Conservation (phyloP, 2,113 vertebrate species). For the Gobiocypris rarus region DNA sequence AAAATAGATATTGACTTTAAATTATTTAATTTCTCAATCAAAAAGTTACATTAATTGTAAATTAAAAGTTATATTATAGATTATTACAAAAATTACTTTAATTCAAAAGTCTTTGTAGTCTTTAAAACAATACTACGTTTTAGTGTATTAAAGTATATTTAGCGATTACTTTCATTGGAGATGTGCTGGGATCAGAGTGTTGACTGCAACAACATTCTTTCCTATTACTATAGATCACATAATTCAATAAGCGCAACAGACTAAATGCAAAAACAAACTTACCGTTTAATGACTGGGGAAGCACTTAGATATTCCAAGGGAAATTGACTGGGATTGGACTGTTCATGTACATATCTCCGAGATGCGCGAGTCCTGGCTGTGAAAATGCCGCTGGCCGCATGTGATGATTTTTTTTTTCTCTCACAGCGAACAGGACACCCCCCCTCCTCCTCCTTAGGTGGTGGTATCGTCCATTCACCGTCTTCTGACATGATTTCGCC, state of each 20-base stretch:
- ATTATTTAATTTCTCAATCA: background rate
- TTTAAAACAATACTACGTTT: background rate
- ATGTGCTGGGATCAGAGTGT: background rate
- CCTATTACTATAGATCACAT: background rate
- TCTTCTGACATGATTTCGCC: background rate
- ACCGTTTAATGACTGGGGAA: slow-evolving; percentile 29
- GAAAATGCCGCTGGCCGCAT: background rate
- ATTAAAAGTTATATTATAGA: background rate
- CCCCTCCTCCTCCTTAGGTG: background rate
- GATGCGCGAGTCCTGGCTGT: background rate
- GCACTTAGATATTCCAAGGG: slow-evolving; percentile 33
- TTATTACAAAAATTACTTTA: background rate
- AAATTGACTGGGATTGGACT: background rate
- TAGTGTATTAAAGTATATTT: background rate
- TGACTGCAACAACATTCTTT: background rate
- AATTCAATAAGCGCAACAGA: background rate
- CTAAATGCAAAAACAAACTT: background rate
- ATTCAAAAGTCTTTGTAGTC: background rate
- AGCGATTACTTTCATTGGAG: background rate
- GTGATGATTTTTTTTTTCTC: background rate
- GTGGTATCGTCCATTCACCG: slow-evolving; percentile 31
- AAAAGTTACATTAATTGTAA: background rate
- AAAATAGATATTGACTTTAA: background rate
- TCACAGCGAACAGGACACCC: background rate
- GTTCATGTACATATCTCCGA: slow-evolving; percentile 43